Evolutionary conservation across 2,113 vertebrate species (phyloP).

Genomic region (Bambusicola thoracicus): DNA sequence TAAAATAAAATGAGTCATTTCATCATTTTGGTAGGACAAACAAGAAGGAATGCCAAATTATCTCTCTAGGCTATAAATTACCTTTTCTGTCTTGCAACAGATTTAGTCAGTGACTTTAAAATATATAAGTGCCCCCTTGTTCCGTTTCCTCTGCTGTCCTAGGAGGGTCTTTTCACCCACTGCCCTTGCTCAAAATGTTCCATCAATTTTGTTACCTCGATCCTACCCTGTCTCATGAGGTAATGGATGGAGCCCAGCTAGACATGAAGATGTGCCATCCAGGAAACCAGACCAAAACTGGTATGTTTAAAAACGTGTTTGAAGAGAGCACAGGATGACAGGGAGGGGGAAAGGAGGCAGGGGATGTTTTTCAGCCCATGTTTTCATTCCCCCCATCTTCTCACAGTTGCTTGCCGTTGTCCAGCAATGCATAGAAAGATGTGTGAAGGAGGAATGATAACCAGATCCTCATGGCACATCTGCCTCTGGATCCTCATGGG

Average conservation of each 20-base stretch:
- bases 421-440: not conserved
- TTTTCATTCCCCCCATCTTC: conserved; percentile 13
- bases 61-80: conserved; percentile 26
- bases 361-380: conserved; percentile 25
- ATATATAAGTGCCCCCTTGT: not conserved
- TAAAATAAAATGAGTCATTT: conserved; percentile 21
- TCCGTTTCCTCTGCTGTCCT: not conserved
- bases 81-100: not conserved
- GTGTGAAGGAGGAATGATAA: not conserved
- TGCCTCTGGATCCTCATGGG: not conserved
- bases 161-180: not conserved
- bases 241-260: conserved; percentile 59
- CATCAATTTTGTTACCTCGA: conserved; percentile 44
- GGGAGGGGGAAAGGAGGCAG: not conserved
- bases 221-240: conserved; percentile 46
- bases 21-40: conserved; percentile 29
- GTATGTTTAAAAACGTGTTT: conserved; percentile 56
- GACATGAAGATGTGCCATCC: conserved; percentile 63
- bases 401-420: conserved; percentile 20
- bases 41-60: conserved; percentile 32
- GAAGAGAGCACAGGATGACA: conserved; percentile 8
- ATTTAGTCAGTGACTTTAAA: not conserved
- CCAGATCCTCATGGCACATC: not conserved
- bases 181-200: not conserved
- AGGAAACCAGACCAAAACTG: conserved; percentile 68